These are phyloP conservation scores for Cricetomys ansorgei DNA, from an alignment of 2,113 vertebrate genomes.

Conservation along the genomic window DNA sequence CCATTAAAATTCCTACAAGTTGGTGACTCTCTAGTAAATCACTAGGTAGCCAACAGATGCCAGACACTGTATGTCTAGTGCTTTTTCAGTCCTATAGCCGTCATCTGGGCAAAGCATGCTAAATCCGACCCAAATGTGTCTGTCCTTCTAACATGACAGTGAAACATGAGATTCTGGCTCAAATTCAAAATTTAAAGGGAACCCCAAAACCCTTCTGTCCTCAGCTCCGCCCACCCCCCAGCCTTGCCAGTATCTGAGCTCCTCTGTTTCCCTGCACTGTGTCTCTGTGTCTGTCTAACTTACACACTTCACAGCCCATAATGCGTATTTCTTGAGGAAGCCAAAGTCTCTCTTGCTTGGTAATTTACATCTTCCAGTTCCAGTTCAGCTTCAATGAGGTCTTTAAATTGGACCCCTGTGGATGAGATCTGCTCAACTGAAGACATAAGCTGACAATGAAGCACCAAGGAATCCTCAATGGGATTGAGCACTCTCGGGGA, in stretches of 20 bases:
- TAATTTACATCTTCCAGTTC: background rate
- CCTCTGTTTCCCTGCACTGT: background rate
- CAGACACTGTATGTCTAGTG: background rate
- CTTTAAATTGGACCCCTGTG: background rate
- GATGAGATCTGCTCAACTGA: background rate
- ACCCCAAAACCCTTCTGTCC: too few species aligned
- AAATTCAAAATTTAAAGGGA: background rate
- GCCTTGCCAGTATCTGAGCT: background rate
- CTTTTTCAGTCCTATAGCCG: background rate
- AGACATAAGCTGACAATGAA: background rate
- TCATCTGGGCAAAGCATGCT: background rate
- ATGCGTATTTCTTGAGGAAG: background rate
- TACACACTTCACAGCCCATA: rapidly evolving
- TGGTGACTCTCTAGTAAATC: background rate
- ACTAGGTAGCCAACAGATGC: background rate
- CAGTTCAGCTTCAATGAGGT: background rate
- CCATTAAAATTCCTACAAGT: background rate
- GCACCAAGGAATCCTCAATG: background rate
- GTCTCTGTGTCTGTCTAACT: background rate
- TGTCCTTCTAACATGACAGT: background rate
- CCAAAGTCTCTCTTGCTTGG: background rate
- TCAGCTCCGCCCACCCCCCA: rapidly evolving
- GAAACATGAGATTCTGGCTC: background rate
- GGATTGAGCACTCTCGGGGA: background rate
- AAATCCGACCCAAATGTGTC: background rate